Evolutionary conservation across 2,113 vertebrate species (phyloP), one percentile per base, ranked within the genome.

Genomic region (Oryzias woworae): DNA sequence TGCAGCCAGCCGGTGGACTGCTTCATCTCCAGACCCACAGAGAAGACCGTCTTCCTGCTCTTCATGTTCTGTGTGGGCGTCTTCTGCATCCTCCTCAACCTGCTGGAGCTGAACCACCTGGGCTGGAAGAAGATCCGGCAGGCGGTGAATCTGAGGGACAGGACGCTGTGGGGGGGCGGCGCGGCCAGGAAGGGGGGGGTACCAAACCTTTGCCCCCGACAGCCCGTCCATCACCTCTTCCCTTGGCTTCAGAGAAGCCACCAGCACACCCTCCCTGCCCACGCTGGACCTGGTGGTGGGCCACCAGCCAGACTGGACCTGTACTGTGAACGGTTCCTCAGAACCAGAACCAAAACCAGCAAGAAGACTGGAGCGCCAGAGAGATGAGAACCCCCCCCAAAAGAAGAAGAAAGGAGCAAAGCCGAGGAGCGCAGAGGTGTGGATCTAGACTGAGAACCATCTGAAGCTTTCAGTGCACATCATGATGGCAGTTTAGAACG

Each of bases 51-150:
- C 36, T 93, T 93, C 71, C 65, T 93, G 43, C 73, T 91, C 31
- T 93, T 93, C 65, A 93, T 92, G 91, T 93, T 92, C 62, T 87
- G 85, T 1, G 91, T 93, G 0, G 89, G 92, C 0, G 42, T 91
- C 46, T 90, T 93, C 74, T 93, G 92, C 61, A 87, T 93, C 54
- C 56, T 91, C 24, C 85, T 93, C 26, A 93, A 92, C 74, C 58
- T 93, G 69, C 75, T 93, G 1, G 92, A 93, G 77, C 89, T 93
- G 48, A 92, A 91, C 70, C 91, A 93, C 61, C 73, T 93, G 57
- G 92, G 89, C 69, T 93, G 92, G 91, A 93, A 93, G 73, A 93
- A 90, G 84, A 88, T 93, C 69, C 82, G 71, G 1, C 71, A 47
- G 7, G 86, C 48, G 0, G 51, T 81, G 46, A 68, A 3, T 52